Evolutionary conservation across 92 coral and sea anemone species (phyloP).

Genomic region (Zoanthus solanderi): DNA sequence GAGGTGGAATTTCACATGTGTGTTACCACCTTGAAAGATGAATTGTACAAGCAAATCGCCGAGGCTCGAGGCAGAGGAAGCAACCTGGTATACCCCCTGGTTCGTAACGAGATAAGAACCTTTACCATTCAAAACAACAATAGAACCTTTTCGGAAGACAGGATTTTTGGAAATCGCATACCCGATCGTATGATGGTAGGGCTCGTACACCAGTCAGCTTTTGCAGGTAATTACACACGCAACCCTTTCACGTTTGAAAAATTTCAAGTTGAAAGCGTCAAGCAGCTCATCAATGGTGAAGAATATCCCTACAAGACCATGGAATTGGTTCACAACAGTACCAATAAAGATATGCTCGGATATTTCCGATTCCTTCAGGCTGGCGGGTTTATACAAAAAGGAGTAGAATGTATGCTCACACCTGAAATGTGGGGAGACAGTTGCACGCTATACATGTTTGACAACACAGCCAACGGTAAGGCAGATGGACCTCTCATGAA

Average conservation of each 20-base stretch:
- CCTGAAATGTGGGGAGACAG: not conserved
- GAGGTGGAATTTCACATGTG: not conserved
- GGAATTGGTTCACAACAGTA: not conserved
- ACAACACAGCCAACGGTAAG: constrained; percentile 3
- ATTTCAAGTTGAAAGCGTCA: not conserved
- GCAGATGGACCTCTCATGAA: constrained; percentile 6
- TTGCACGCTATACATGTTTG: not conserved
- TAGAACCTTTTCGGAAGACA: not conserved
- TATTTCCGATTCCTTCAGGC: constrained; percentile 1
- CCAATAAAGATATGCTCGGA: not conserved
- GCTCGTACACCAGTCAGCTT: not conserved
- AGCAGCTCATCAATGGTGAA: not conserved
- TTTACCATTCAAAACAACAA: not conserved
- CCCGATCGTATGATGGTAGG: not conserved
- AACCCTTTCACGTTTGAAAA: not conserved
- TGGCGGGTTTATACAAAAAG: not conserved
- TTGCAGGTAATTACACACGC: not conserved
- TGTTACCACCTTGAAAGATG: no score
- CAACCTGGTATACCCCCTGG: not conserved
- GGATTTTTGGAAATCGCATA: not conserved
- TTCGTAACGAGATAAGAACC: not conserved
- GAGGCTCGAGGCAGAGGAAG: not conserved
- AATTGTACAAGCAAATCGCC: not conserved
- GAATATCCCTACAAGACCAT: not conserved
- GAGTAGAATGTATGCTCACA: not conserved